Evolutionary conservation across 2,888 invertebrate species (phyloP).

Genomic region (Napeogenes sylphis): DNA sequence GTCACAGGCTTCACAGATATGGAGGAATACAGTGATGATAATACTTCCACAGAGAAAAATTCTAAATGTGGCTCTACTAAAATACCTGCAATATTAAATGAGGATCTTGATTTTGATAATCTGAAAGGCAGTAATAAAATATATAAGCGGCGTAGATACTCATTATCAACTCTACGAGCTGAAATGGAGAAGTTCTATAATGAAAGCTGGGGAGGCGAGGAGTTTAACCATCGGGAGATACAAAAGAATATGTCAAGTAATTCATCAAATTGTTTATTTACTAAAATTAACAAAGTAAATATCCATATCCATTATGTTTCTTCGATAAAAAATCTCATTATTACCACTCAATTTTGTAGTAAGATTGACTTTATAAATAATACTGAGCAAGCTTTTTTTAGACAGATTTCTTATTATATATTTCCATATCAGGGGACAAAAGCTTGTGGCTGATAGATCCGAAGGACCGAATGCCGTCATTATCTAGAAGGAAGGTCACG

Average conservation of each 20-base stretch:
- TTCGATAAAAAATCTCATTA: conserved; percentile 4
- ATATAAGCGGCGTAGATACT: conserved; percentile 56
- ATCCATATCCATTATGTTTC: neutral
- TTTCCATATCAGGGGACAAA: conserved; percentile 71
- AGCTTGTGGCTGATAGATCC: conserved; percentile 75
- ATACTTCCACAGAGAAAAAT: conserved; percentile 27
- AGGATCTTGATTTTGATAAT: conserved; percentile 68
- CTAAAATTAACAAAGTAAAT: no score
- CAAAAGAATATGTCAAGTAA: conserved; percentile 82
- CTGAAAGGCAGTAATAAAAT: conserved; percentile 61
- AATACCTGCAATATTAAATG: conserved; percentile 64
- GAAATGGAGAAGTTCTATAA: conserved; percentile 82
- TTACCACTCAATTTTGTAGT: neutral
- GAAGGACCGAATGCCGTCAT: conserved; percentile 61
- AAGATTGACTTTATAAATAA: no score
- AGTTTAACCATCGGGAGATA: conserved; percentile 77
- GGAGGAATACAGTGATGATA: conserved; percentile 32
- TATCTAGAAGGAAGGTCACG: conserved; percentile 53
- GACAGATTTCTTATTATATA: conserved; percentile 9
- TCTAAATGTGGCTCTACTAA: conserved; percentile 64
- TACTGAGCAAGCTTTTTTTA: neutral
- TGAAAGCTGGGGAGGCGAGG: conserved; percentile 81
- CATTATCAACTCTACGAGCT: conserved; percentile 58
- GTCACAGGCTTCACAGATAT: conserved; percentile 57
- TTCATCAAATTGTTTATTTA: neutral